These are phyloP conservation scores for Microplitis deprimator DNA, from an alignment of 2,888 invertebrate genomes.

Conservation along the genomic window DNA sequence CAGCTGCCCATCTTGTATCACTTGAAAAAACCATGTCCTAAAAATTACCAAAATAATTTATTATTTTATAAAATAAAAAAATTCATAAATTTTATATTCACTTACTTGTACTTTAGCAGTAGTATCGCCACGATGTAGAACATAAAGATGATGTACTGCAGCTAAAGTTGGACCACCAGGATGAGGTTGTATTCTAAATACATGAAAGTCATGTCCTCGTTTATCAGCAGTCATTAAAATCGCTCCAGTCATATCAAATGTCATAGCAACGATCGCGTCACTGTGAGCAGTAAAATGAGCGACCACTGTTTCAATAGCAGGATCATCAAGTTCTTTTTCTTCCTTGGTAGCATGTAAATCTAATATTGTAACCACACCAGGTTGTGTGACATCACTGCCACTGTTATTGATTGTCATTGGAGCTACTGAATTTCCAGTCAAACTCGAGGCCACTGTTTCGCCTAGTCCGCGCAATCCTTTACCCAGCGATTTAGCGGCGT, in stretches of 20 bases:
- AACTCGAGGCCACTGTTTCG: conserved; percentile 91
- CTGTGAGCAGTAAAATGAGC: conserved; percentile 92
- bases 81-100: background rate
- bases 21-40: conserved; percentile 91
- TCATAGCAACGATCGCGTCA: conserved; percentile 89
- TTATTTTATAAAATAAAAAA: conserved; percentile 19
- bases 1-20: conserved; percentile 97
- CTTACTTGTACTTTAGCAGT: conserved; percentile 89
- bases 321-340: conserved; percentile 75
- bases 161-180: conserved; percentile 89
- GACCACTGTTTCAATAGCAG: conserved; percentile 82
- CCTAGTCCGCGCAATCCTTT: conserved; percentile 92
- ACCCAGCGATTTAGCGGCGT: conserved; percentile 94
- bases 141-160: conserved; percentile 94
- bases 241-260: conserved; percentile 93
- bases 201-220: conserved; percentile 95
- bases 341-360: conserved; percentile 83
- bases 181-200: conserved; percentile 95
- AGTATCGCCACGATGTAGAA: conserved; percentile 95
- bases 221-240: conserved; percentile 92
- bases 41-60: conserved; percentile 1
- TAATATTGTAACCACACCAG: conserved; percentile 90
- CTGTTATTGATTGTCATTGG: conserved; percentile 59
- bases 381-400: conserved; percentile 79
- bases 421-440: conserved; percentile 76